Evolutionary conservation across 2,113 vertebrate genomes (phyloP).

Genomic region (Malaclemys terrapin): DNA sequence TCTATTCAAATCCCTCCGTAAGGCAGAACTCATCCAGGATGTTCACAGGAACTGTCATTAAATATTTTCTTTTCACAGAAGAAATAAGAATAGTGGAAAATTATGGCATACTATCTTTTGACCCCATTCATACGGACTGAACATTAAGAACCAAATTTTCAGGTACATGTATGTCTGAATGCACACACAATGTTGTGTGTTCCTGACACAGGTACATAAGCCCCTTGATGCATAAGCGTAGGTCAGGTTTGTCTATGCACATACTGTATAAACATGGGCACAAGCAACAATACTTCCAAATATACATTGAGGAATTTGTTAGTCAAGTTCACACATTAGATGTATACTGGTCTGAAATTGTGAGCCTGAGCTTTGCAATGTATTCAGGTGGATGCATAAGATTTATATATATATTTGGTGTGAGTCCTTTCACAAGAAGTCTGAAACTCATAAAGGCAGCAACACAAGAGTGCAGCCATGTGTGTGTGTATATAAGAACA

Average conservation of each 20-base stretch:
- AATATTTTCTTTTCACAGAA: background rate
- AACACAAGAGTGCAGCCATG: background rate
- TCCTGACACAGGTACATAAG: background rate
- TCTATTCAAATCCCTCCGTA: background rate
- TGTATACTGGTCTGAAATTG: too few relatives aligned
- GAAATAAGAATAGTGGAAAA: background rate
- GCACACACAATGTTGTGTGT: background rate
- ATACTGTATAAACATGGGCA: too few relatives aligned
- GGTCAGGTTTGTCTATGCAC: constrained; percentile 1
- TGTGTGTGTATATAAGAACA: constrained; percentile 54
- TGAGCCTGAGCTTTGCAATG: too few relatives aligned
- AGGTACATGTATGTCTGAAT: background rate
- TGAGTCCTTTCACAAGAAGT: background rate
- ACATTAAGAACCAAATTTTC: background rate
- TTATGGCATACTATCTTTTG: background rate
- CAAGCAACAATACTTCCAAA: too few relatives aligned
- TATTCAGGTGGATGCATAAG: too few relatives aligned
- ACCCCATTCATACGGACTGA: background rate
- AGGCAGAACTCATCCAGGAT: background rate
- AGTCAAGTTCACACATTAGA: too few relatives aligned
- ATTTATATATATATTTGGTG: background rate
- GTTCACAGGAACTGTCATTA: background rate
- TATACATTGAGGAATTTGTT: too few relatives aligned
- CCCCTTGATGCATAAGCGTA: constrained; percentile 10
- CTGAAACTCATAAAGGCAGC: background rate